Percentiles rank a stretch among this genome's conserved stretches.
Evolutionary conservation across 2,797 vertebrate species (phyloP).

Genomic region (Hydrophis major): DNA sequence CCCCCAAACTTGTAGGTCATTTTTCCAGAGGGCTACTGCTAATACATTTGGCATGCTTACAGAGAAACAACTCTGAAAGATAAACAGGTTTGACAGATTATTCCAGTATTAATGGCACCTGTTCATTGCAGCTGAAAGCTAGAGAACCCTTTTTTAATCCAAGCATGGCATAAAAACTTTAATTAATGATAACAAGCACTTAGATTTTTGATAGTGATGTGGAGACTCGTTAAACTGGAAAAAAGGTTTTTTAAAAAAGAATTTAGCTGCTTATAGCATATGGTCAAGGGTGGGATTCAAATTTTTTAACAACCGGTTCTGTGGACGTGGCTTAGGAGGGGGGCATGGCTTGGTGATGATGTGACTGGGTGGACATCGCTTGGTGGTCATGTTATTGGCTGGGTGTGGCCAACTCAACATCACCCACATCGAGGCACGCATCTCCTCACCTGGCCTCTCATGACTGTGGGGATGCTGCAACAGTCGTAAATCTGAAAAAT

Average conservation of each 20-base stretch:
- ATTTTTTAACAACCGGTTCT: no score
- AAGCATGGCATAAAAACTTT: neutral
- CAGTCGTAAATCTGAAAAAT: no score
- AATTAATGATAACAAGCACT: conserved; percentile 15
- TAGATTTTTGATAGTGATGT: neutral
- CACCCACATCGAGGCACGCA: no score
- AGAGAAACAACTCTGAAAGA: conserved; percentile 54
- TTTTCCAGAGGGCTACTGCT: conserved; percentile 52
- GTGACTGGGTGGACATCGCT: no score
- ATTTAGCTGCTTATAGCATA: conserved; percentile 30
- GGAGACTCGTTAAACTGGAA: conserved; percentile 21
- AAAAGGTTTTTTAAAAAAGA: neutral
- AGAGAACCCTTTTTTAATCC: conserved; percentile 4
- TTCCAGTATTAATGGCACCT: conserved; percentile 42
- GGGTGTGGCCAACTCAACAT: no score
- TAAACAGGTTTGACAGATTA: conserved; percentile 51
- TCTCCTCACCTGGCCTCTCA: no score
- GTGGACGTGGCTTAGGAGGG: no score
- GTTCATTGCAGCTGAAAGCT: conserved; percentile 19
- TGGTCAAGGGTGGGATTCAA: neutral
- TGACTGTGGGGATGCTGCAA: no score
- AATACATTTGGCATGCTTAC: conserved; percentile 55
- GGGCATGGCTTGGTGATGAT: no score
- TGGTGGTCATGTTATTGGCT: no score
- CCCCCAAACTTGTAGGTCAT: conserved; percentile 29